Conservation (phyloP, 2,113 vertebrate species). For the Phycodurus eques region DNA sequence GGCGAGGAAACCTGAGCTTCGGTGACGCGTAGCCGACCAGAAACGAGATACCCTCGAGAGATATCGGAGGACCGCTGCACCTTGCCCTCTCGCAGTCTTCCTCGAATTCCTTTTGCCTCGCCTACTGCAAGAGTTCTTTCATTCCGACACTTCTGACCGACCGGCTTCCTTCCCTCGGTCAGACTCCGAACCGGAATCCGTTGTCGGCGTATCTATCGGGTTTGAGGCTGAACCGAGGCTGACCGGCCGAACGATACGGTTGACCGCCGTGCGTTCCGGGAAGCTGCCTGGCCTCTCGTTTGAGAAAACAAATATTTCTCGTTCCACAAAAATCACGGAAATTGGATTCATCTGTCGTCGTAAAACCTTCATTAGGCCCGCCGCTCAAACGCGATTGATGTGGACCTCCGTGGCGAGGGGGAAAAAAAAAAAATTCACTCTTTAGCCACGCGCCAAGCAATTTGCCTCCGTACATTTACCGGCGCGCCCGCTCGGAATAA, state of each 20-base stretch:
- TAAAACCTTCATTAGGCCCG: neutral
- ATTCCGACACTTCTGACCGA: conserved; percentile 23
- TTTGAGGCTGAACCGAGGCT: conserved; percentile 7
- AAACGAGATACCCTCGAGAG: conserved; percentile 60
- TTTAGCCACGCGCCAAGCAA: too few relatives aligned
- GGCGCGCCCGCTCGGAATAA: too few relatives aligned
- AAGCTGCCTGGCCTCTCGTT: neutral
- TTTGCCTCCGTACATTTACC: too few relatives aligned
- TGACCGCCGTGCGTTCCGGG: neutral
- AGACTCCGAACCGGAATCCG: neutral
- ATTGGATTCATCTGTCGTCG: neutral
- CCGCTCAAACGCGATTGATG: too few relatives aligned
- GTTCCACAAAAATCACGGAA: neutral
- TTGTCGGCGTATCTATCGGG: neutral
- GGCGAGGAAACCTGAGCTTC: conserved; percentile 55
- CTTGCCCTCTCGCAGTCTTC: conserved; percentile 31
- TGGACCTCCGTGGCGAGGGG: too few relatives aligned
- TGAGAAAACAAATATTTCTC: neutral
- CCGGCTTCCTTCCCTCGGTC: neutral
- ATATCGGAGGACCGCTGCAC: conserved; percentile 40
- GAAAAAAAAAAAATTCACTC: too few relatives aligned
- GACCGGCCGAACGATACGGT: neutral
- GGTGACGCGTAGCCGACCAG: conserved; percentile 42
- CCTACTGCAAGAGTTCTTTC: conserved; percentile 19
- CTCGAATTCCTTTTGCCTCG: conserved; percentile 17